Percentiles rank a stretch among this genome's conserved stretches.
Conservation (phyloP, 2,113 vertebrate genomes). For the Trinectes maculatus region DNA sequence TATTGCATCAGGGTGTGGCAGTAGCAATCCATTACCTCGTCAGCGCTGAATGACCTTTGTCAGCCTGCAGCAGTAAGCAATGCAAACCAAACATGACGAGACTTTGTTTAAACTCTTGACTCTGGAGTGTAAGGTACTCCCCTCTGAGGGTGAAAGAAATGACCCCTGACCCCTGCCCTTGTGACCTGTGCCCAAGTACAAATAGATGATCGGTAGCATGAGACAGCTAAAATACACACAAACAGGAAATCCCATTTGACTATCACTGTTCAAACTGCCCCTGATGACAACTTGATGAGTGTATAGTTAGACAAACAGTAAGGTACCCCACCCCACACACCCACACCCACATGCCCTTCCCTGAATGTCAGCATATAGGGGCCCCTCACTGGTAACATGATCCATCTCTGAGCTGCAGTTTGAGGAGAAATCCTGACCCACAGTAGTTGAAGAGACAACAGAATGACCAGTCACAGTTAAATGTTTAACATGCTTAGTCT, state of each 20-base stretch:
- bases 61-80: slow-evolving; percentile 27
- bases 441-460: slow-evolving; percentile 48
- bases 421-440: slow-evolving; percentile 48
- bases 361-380: slow-evolving; percentile 44
- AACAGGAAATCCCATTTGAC: slow-evolving; percentile 38
- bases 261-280: slow-evolving; percentile 31
- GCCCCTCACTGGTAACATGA: slow-evolving; percentile 67
- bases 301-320: slow-evolving; percentile 1
- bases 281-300: slow-evolving; percentile 28
- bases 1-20: slow-evolving; percentile 5
- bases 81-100: slow-evolving; percentile 31
- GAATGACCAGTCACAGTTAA: slow-evolving; percentile 28
- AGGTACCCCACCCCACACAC: slow-evolving; percentile 2
- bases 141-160: slow-evolving; percentile 14
- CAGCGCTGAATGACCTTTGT: not conserved
- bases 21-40: not conserved
- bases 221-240: slow-evolving; percentile 17
- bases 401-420: slow-evolving; percentile 55
- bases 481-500: slow-evolving; percentile 19
- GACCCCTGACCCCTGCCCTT: slow-evolving; percentile 43
- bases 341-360: slow-evolving; percentile 24
- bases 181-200: slow-evolving; percentile 10
- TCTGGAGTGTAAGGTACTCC: slow-evolving; percentile 56
- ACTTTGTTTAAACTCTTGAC: slow-evolving; percentile 73
- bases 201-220: slow-evolving; percentile 37